Evolutionary conservation across 1,140 invertebrate genomes (phyloP), one percentile per base, ranked within the genome.

Genomic region (Daktulosphaira vitifoliae): DNA sequence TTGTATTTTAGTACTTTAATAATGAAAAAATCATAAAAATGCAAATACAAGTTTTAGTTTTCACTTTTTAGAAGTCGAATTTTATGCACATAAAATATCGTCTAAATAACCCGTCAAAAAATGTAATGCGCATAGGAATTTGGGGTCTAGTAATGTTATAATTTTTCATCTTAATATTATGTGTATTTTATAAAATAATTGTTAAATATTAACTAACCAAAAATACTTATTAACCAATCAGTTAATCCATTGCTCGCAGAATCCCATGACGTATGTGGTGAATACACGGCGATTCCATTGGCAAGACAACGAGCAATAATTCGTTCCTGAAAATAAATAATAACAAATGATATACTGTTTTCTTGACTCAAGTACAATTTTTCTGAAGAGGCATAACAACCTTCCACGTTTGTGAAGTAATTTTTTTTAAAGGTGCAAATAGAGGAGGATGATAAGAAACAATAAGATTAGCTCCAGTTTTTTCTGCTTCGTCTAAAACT

Each of bases 401-500:
- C 80, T 90, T 85, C 91, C 88, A 88, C 25, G 76, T 76, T 9
- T 70, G 70, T 38, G 74, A 78, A 15, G 84, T 84, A 37, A 98
- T 76, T 49, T 82, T 79, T 73, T 94, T 96, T 20, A 98, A 68
- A 6, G 89, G 82, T 18, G 77, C 76, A 76, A 98, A 98, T 71
- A 98, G 89, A 16, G 92, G 91, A 13, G 95, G 95, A 82, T 98
- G 95, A 76, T 98, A 98, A 0, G 91, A 88, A 38, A 98, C 79
- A 67, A 98, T 92, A 71, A 98, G 73, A 74, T 94, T 81, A 50
- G 79, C 81, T 13, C 81, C 77, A 23, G 81, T 72, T 2, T 79
- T 70, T 20, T 90, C 69, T 6, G 92, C 92, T 81, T 98, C 94
- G 20, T 86, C 73, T 71, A 95, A 80, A 0, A 98, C 93, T 67